phyloP scores from a whole-genome alignment of 2,888 invertebrate species.

The Polydrusus pterygomalis region DNA sequence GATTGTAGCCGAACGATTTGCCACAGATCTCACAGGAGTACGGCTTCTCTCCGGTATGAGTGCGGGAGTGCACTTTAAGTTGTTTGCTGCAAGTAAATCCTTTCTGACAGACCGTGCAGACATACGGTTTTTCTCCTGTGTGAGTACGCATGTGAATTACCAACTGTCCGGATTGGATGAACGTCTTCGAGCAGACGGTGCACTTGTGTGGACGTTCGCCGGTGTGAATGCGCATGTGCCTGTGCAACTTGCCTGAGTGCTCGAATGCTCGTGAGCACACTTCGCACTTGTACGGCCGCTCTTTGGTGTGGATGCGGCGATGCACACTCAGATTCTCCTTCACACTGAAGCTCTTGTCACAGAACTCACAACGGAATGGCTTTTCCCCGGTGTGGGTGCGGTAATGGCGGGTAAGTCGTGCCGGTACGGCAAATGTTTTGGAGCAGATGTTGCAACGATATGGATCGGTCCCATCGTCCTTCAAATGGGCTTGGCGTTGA shows the following conservation, averaged over 20 bases:
- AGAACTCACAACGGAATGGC: slow-evolving; percentile 91
- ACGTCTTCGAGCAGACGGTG: slow-evolving; percentile 90
- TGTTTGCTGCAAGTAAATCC: slow-evolving; percentile 95
- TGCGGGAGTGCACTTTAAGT: slow-evolving; percentile 91
- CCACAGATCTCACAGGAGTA: slow-evolving; percentile 94
- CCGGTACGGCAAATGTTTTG: slow-evolving; percentile 93
- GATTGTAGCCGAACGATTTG: slow-evolving; percentile 93
- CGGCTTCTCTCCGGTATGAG: slow-evolving; percentile 93
- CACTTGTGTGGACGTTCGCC: slow-evolving; percentile 94
- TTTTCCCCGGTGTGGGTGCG: slow-evolving; percentile 93
- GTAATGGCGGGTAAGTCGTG: slow-evolving; percentile 88
- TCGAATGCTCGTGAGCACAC: slow-evolving; percentile 93
- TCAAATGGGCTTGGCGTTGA: slow-evolving; percentile 67
- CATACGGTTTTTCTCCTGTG: slow-evolving; percentile 90
- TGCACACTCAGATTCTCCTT: slow-evolving; percentile 95
- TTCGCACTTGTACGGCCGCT: slow-evolving; percentile 91
- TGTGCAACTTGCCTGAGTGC: slow-evolving; percentile 91
- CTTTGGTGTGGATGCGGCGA: slow-evolving; percentile 92
- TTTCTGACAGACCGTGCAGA: slow-evolving; percentile 87
- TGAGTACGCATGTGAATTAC: slow-evolving; percentile 94
- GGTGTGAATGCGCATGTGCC: slow-evolving; percentile 93
- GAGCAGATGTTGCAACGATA: slow-evolving; percentile 91
- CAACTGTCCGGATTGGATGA: slow-evolving; percentile 92
- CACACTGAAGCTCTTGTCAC: slow-evolving; percentile 93
- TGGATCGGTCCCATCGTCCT: slow-evolving; percentile 75